These are phyloP conservation scores for Gila robusta DNA, from an alignment of 2,797 vertebrate genomes.

Conservation along the genomic window DNA sequence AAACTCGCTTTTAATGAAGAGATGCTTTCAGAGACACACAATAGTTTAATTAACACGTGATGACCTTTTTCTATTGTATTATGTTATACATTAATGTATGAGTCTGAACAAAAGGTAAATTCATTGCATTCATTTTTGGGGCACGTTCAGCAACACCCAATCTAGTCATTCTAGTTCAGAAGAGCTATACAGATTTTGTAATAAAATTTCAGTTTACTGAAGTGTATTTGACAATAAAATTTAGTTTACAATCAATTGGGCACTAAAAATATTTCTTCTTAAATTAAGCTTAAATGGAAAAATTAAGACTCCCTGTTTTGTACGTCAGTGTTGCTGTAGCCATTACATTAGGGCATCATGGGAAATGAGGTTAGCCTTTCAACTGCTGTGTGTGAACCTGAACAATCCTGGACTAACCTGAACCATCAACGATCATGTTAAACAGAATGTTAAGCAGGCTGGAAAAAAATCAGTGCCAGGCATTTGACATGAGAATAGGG, in stretches of 20 bases:
- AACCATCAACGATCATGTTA: background rate
- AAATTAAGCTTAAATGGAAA: background rate
- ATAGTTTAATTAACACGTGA: constrained; percentile 14
- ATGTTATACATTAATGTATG: background rate
- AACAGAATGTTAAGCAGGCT: background rate
- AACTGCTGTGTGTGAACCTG: background rate
- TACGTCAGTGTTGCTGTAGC: background rate
- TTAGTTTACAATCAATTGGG: background rate
- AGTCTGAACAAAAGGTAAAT: constrained; percentile 13
- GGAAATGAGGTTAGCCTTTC: constrained; percentile 10
- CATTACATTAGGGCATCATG: background rate
- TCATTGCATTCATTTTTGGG: background rate
- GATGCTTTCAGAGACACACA: constrained; percentile 16
- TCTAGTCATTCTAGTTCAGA: background rate
- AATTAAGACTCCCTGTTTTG: background rate
- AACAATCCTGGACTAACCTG: background rate
- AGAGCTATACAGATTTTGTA: background rate
- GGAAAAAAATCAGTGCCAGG: background rate
- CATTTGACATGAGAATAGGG: background rate
- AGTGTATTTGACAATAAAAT: background rate
- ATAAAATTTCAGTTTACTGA: background rate
- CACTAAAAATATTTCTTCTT: background rate
- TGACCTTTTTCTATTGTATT: constrained; percentile 17
- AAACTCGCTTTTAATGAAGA: constrained; percentile 17
- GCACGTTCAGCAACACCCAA: background rate